phyloP scores from a whole-genome alignment of 2,113 vertebrate species.

The Cathartes aura region DNA sequence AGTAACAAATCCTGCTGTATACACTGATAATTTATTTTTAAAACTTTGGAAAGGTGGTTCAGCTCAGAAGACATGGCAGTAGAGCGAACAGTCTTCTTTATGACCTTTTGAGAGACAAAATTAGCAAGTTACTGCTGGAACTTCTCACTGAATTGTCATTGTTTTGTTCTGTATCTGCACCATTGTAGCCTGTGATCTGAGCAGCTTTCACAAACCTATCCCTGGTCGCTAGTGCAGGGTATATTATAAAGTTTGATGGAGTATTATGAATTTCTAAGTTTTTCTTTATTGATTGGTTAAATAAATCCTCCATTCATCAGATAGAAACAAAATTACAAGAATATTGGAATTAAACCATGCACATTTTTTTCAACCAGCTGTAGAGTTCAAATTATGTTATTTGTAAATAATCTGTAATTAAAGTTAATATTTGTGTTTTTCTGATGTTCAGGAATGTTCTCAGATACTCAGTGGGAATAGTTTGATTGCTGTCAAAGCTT shows the following conservation, averaged over 20 bases:
- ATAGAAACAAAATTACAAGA: background rate
- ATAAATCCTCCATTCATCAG: background rate
- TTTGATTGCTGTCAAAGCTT: background rate
- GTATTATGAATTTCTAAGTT: background rate
- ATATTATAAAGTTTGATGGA: background rate
- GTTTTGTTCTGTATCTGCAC: background rate
- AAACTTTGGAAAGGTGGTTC: background rate
- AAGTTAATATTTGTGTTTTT: background rate
- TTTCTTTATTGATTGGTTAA: background rate
- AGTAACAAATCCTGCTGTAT: background rate
- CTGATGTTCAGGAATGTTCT: background rate
- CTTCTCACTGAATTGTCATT: background rate
- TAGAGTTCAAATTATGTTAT: background rate
- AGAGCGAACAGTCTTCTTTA: background rate
- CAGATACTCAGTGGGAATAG: background rate
- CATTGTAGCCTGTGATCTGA: background rate
- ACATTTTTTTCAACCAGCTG: background rate
- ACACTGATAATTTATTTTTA: background rate
- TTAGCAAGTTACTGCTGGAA: background rate
- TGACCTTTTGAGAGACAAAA: background rate
- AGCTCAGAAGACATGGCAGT: background rate
- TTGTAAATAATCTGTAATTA: background rate
- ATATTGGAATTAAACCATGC: background rate
- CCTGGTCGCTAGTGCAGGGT: background rate
- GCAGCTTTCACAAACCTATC: background rate